Base-by-base conservation (phyloP, 2,797 vertebrate species). In the Enteromius trimaculatus region DNA sequence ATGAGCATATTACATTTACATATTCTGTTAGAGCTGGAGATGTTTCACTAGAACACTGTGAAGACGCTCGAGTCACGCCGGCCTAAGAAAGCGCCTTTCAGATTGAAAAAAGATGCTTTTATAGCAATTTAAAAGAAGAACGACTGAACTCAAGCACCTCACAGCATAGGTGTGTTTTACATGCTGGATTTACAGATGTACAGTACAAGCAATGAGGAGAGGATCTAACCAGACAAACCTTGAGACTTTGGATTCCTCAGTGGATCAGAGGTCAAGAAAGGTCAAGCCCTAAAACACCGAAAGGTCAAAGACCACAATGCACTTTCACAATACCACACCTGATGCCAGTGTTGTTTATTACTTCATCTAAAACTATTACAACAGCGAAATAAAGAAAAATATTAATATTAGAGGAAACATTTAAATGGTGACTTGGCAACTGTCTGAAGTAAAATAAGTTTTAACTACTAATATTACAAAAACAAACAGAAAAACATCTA, bases 1-100 rank as follows among this genome's bases (percentile, higher is more conserved):
- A 42, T 66, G 31, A 76, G 71, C 47, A 76, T 53, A 76, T 66
- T 66, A 82, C 71, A 82, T 82, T 82, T 76, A 55, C 71, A 82
- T 82, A 76, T 75, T 76, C 70, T 75, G 42, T 66, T 37, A 26
- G 70, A 78, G 58, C 11, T 44, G 8, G 60, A 49, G 42, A 79
- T 44, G 77, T 55, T 70, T 39, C 53, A 58, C 72, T 76, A 1
- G 55, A 72, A 55, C 51, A 42, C 19, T n/a, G 13, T 47, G 39
- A 19, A 39, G 39, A 77, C 17, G 23, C 37, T 47, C 26, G 5
- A 49, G 79, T 47, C 55, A n/a, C 23, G 4, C 19, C 66, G 11
- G 17, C 39, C 31, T 37, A 37, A 49, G 55, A 81, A 64, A 81
- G 13, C 17, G 21, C 29, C 26, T 81, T 72, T 81, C 44, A 72